A percentile compares a stretch with the other conserved stretches of the same genome.
Evolutionary conservation across 2,797 vertebrate genomes (phyloP).

Genomic region (Ateles fusciceps): DNA sequence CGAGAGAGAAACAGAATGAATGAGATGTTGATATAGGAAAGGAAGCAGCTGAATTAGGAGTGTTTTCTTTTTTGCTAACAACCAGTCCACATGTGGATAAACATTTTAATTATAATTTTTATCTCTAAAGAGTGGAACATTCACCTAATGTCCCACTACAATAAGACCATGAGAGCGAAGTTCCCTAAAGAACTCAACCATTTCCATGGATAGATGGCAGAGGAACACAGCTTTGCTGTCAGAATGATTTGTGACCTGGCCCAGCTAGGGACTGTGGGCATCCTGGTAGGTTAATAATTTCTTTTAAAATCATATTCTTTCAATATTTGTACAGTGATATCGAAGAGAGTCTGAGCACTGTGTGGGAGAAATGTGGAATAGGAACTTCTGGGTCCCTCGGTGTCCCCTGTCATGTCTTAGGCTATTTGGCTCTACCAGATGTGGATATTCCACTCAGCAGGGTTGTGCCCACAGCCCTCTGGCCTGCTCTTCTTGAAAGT

Average conservation of each 20-base stretch:
- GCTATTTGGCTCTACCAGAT: not conserved
- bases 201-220: not conserved
- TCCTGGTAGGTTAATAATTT: not conserved
- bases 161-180: not conserved
- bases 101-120: not conserved
- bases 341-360: not conserved
- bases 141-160: not conserved
- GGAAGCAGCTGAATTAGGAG: not conserved
- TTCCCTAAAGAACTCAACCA: not conserved
- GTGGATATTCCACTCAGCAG: not conserved
- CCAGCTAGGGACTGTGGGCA: not conserved
- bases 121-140: not conserved
- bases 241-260: not conserved
- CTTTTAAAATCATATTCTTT: not conserved
- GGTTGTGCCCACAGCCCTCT: too few species aligned
- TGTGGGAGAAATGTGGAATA: not conserved
- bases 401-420: not conserved
- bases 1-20: not conserved
- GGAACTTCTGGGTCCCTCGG: fast-evolving
- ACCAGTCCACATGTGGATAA: not conserved
- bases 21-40: not conserved
- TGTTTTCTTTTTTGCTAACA: not conserved
- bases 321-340: not conserved
- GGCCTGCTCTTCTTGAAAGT: not conserved
- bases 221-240: not conserved